Conservation (phyloP, 2,797 vertebrate genomes). For the Hirundo rustica region DNA sequence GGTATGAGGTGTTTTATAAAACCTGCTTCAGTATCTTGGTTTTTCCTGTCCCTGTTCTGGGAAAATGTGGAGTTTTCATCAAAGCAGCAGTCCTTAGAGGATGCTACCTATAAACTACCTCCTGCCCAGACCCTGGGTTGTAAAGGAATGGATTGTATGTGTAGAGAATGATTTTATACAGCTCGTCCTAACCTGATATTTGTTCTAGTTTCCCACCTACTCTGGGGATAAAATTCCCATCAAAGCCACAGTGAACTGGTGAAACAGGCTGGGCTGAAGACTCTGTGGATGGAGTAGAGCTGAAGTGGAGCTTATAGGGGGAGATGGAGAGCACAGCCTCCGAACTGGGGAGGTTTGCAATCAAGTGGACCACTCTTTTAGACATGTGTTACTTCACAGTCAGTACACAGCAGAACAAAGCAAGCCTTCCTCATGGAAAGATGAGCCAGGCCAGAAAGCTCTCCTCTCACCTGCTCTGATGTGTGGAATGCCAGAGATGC, state of each 20-base stretch:
- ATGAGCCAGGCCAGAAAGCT: neutral
- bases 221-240: neutral
- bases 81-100: neutral
- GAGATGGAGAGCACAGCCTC: neutral
- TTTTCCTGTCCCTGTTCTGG: neutral
- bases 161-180: neutral
- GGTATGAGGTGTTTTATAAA: neutral
- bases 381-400: neutral
- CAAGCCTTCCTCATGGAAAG: neutral
- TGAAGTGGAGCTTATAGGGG: neutral
- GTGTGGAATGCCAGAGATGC: rapidly evolving
- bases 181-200: neutral
- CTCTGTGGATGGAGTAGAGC: neutral
- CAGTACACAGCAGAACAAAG: neutral
- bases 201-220: neutral
- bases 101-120: neutral
- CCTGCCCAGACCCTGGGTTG: neutral
- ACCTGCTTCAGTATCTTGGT: neutral
- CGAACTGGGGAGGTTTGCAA: too few relatives aligned
- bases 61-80: neutral
- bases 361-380: neutral
- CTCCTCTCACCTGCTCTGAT: neutral
- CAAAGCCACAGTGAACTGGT: neutral
- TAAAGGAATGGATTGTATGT: neutral
- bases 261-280: neutral